Conservation (phyloP, 2,888 invertebrate species). For the Boloria selene region DNA sequence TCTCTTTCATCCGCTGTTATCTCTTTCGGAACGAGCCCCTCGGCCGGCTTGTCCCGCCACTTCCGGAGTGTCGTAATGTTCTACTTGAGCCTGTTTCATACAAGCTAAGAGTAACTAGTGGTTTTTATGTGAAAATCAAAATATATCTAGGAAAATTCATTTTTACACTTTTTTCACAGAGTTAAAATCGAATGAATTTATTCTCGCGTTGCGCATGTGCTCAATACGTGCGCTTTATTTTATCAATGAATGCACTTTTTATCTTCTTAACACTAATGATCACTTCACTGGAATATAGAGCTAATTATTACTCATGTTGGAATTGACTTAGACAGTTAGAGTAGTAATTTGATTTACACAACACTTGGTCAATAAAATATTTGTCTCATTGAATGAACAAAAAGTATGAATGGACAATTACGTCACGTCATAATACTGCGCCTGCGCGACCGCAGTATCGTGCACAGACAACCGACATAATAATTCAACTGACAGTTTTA, state of each 20-base stretch:
- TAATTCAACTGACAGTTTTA: slow-evolving; percentile 15
- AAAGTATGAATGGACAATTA: slow-evolving; percentile 81
- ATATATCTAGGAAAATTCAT: slow-evolving; percentile 48
- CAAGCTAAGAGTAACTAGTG: slow-evolving; percentile 47
- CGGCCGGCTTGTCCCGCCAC: slow-evolving; percentile 80
- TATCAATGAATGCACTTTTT: slow-evolving; percentile 74
- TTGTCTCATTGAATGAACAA: slow-evolving; percentile 75
- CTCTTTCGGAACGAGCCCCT: slow-evolving; percentile 80
- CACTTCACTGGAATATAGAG: slow-evolving; percentile 45
- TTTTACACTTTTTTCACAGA: slow-evolving; percentile 48
- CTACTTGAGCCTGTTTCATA: slow-evolving; percentile 72
- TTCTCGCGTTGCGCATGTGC: slow-evolving; percentile 74
- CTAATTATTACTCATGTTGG: slow-evolving; percentile 37
- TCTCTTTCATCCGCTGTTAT: slow-evolving; percentile 83
- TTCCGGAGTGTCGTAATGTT: slow-evolving; percentile 83
- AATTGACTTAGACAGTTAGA: slow-evolving; percentile 39
- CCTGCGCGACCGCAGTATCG: slow-evolving; percentile 65
- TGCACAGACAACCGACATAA: slow-evolving; percentile 40
- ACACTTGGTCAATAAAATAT: slow-evolving; percentile 63
- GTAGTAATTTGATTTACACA: slow-evolving; percentile 50
- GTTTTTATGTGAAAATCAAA: slow-evolving; percentile 54
- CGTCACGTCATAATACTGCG: slow-evolving; percentile 78
- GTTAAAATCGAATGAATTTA: slow-evolving; percentile 53
- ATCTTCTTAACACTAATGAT: slow-evolving; percentile 48
- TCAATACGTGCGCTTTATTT: slow-evolving; percentile 63